These are phyloP conservation scores for Lucilia cuprina DNA, from an alignment of 1,140 invertebrate genomes.

Conservation along the genomic window DNA sequence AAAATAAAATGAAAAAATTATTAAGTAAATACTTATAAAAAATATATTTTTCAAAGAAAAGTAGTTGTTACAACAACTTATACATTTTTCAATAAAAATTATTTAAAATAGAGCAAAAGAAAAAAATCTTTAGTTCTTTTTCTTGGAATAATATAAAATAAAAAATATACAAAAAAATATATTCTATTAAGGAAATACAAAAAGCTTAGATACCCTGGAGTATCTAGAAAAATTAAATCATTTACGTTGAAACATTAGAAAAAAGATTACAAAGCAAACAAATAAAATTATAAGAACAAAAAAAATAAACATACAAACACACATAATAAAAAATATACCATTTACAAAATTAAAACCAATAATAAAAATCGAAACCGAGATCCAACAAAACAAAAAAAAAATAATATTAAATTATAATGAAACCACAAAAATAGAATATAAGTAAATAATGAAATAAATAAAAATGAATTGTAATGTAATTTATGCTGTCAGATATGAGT, in stretches of 20 bases:
- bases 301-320: not conserved
- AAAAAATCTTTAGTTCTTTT: not conserved
- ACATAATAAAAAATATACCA: not conserved
- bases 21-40: too few relatives aligned
- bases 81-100: not conserved
- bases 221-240: not conserved
- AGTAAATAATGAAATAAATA: not conserved
- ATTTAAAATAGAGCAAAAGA: not conserved
- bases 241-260: not conserved
- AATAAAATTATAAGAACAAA: not conserved
- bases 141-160: not conserved
- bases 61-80: too few relatives aligned
- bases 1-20: too few relatives aligned
- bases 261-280: not conserved
- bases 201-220: not conserved
- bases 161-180: not conserved
- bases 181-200: not conserved
- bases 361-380: not conserved
- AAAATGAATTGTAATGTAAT: not conserved
- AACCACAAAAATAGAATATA: not conserved
- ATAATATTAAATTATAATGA: not conserved
- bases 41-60: too few relatives aligned
- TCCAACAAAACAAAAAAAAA: not conserved
- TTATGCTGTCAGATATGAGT: not conserved
- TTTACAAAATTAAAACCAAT: not conserved